Percentiles rank a stretch among this genome's conserved stretches.
Conservation (phyloP, 2,888 invertebrate genomes). For the Cerastoderma edule region DNA sequence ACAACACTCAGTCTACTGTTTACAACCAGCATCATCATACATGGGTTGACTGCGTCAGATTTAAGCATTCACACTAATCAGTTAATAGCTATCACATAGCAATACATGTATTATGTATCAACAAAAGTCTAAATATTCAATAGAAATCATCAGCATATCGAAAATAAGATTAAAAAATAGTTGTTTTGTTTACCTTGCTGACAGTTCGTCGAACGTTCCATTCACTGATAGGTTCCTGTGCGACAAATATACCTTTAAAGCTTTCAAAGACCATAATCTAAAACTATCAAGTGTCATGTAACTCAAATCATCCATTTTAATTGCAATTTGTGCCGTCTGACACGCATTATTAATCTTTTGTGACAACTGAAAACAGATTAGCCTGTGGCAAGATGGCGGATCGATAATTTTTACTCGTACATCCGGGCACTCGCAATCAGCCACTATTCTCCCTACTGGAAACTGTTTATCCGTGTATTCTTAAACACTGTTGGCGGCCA, state of each 20-base stretch:
- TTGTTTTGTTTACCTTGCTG: constrained; percentile 28
- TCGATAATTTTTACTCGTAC: constrained; percentile 33
- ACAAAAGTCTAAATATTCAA: not conserved
- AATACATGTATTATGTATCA: constrained; percentile 1
- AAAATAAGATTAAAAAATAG: not conserved
- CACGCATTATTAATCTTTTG: too few species aligned
- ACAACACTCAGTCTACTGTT: not conserved
- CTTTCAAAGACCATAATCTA: constrained; percentile 40
- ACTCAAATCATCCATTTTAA: constrained; percentile 36
- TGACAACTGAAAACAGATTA: not conserved
- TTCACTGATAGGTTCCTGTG: constrained; percentile 29
- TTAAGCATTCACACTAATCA: not conserved
- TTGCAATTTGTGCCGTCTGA: not conserved
- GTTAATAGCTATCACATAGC: not conserved
- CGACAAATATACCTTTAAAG: constrained; percentile 39
- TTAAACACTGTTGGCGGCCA: too few species aligned
- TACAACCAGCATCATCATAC: not conserved
- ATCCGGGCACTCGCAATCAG: constrained; percentile 14
- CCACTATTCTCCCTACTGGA: not conserved
- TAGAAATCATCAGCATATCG: not conserved
- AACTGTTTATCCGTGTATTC: constrained; percentile 31
- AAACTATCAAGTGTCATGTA: constrained; percentile 36
- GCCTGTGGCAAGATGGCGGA: not conserved
- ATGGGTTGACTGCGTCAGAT: not conserved
- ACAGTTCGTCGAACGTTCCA: constrained; percentile 36